Base-by-base conservation (phyloP, 2,797 vertebrate species). In the Coracias cyanogaster region DNA sequence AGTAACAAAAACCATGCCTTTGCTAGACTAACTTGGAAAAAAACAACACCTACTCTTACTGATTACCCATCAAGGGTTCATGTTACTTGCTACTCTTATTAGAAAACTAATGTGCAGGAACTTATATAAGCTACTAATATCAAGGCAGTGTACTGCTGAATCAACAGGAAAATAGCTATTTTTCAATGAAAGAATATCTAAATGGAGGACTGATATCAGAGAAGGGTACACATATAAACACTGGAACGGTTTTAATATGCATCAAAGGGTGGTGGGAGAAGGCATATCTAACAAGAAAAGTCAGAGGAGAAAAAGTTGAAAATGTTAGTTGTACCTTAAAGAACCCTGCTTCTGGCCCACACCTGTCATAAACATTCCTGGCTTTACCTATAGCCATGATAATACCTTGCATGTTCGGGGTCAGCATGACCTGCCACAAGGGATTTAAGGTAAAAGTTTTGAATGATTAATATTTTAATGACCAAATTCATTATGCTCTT, bases 361-460 rank as follows among this genome's bases (percentile, higher is more conserved):
- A 99, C 98, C 99, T 99, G 98, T 99, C 99, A 99, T 99, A 99
- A 76, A 99, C 98, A 99, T 96, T 99, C 98, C 99, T 98, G 98
- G 99, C 98, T 99, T 99, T 99, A 98, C 99, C 99, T 99, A 99
- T 99, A 97, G 99, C 99, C 99, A 99, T 99, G 98, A 99, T 99
- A 98, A 99, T 98, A 99, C 99, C 99, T 99, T 99, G 99, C 99
- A 99, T 99, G 98, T 99, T 99, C 97, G 99, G 99, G 97, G 99
- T 99, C 99, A 99, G 99, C 99, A 99, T 99, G 85, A 99, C 98
- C 99, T 99, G 99, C 98, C 99, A 98, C 90, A 97, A 94, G 96
- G 98, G 96, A 98, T 98, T 98, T 91, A 98, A 98, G 96, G 97
- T 93, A 95, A 92, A 89, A 98, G 74, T 96, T 97, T 97, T 97